Evolutionary conservation across 2,113 vertebrate genomes (phyloP), one percentile per base, ranked within the genome.

Genomic region (Piaya cayana): DNA sequence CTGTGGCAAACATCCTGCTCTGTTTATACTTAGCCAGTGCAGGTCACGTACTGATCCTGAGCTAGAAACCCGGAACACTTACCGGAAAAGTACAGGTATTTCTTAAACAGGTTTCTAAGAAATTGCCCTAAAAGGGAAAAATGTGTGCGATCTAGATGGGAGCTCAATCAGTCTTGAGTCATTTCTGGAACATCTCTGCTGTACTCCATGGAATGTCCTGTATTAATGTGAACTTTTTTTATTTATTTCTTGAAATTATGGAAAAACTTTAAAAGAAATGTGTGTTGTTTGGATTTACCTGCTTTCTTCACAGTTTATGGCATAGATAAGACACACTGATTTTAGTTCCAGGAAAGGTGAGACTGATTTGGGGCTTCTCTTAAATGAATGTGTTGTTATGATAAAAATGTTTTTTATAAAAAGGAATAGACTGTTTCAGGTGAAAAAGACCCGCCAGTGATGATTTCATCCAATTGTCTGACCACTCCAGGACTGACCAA

Each of bases 1-100:
- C 0, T 25, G 1, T 7, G 6, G 49, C 21, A 19, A 45, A 39
- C 17, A 9, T 4, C 5, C 0, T 59, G 11, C 17, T 75, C 21
- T 55, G 17, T 18, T 5, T 17, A 0, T 21, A 20, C 12, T 2
- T 3, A 22, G 26, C 32, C 26, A 6, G 15, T 7, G 6, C 5
- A 8, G 12, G 37, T 58, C 43, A 85, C 47, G 25, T 43, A 21
- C 32, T 68, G 75, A 88, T 53, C 17, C n/a, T 55, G 21, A 53
- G 1, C 42, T 30, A 13, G 74, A 49, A 91, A 26, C 22, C 6
- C 12, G 30, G 26, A 42, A n/a, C 18, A 5, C 12, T 72, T 56
- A 7, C 23, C 30, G 62, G 25, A 76, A 65, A 53, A 22, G 9
- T 29, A 22, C 42, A 42, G 32, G 26, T 2, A 1, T 18, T 34